Evolutionary conservation across 2,113 vertebrate genomes (phyloP).

Genomic region (Podarcis muralis): DNA sequence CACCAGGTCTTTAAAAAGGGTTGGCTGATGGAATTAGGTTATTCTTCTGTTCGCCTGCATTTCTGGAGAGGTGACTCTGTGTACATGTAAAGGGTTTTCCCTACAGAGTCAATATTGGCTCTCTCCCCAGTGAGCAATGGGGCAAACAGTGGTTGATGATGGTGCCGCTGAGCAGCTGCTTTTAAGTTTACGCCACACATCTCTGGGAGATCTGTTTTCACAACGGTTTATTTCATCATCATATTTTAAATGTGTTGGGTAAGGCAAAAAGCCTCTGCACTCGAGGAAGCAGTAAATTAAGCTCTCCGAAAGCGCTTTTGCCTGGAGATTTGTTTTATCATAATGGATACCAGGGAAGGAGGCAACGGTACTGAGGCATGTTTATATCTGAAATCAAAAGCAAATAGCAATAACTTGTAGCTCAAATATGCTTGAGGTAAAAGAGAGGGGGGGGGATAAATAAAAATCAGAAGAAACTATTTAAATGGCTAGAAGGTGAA

Average conservation of each 20-base stretch:
- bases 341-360: neutral
- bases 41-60: neutral
- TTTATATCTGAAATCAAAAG: neutral
- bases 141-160: neutral
- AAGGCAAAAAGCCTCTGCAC: neutral
- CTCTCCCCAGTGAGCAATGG: neutral
- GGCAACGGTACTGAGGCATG: neutral
- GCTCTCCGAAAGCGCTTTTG: neutral
- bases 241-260: slow-evolving; percentile 6
- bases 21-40: neutral
- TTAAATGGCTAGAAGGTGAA: neutral
- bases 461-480: neutral
- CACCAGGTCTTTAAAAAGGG: neutral
- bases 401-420: neutral
- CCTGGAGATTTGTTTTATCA: slow-evolving; percentile 1
- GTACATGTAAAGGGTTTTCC: neutral
- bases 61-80: neutral
- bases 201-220: slow-evolving; percentile 12
- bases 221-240: slow-evolving; percentile 1
- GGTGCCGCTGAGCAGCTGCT: neutral
- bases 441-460: neutral
- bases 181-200: slow-evolving; percentile 7
- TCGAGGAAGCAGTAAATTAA: neutral
- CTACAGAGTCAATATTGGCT: neutral
- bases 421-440: neutral